These are phyloP conservation scores for Eutolmus rufibarbis DNA, from an alignment of 2,888 invertebrate genomes.

Conservation along the genomic window DNA sequence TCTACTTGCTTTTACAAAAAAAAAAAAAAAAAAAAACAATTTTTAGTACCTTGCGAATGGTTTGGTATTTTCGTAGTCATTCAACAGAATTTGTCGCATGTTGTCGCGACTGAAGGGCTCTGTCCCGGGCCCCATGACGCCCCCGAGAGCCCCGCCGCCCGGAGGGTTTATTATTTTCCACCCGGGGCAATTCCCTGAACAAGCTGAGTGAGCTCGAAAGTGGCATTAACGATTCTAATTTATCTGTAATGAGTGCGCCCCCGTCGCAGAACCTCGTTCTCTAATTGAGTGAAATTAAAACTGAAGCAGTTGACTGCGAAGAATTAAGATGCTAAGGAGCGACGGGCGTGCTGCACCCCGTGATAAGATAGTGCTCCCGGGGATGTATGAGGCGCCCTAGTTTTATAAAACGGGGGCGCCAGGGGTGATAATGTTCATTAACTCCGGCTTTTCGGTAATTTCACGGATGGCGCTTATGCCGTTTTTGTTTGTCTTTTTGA, in stretches of 20 bases:
- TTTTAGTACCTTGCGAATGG: not conserved
- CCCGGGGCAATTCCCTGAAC: not conserved
- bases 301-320: not conserved
- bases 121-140: not conserved
- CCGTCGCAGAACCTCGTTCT: not conserved
- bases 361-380: not conserved
- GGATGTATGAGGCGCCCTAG: not conserved
- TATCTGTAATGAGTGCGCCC: not conserved
- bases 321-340: not conserved
- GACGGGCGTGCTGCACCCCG: not conserved
- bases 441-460: not conserved
- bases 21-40: not conserved
- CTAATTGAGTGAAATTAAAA: not conserved
- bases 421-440: not conserved
- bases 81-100: not conserved
- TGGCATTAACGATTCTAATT: not conserved
- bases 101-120: not conserved
- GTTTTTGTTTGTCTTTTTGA: not conserved
- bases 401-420: not conserved
- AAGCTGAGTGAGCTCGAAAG: not conserved
- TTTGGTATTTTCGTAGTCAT: not conserved
- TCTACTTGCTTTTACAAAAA: not conserved
- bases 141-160: not conserved
- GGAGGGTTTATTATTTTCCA: not conserved
- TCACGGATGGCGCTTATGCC: not conserved